These are phyloP conservation scores for Gobiocypris rarus DNA, from an alignment of 2,113 vertebrate genomes.

Conservation along the genomic window DNA sequence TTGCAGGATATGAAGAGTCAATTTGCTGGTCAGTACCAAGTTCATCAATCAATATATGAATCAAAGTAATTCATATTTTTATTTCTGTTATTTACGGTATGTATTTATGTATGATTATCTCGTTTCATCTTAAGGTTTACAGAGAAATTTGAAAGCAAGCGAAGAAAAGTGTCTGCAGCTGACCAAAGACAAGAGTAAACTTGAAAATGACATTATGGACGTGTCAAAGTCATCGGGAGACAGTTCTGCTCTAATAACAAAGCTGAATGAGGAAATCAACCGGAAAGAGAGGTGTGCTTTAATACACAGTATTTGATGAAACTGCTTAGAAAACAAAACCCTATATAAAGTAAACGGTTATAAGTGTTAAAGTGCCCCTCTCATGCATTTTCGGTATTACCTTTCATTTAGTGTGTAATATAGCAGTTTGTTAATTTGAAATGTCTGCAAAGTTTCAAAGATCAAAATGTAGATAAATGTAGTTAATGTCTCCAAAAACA, in stretches of 20 bases:
- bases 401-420: too few relatives aligned
- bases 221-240: slow-evolving; percentile 94
- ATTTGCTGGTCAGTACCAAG: slow-evolving; percentile 71
- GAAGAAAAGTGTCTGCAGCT: slow-evolving; percentile 86
- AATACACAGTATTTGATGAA: not conserved
- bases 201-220: slow-evolving; percentile 89
- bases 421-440: too few relatives aligned
- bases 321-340: not conserved
- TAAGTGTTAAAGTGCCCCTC: not conserved
- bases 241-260: slow-evolving; percentile 88
- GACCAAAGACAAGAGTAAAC: slow-evolving; percentile 84
- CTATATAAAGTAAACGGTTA: not conserved
- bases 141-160: slow-evolving; percentile 82
- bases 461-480: too few relatives aligned
- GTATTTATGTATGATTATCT: not conserved
- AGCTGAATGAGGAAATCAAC: slow-evolving; percentile 88
- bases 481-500: too few relatives aligned
- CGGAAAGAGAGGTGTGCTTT: slow-evolving; percentile 85
- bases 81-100: not conserved
- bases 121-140: slow-evolving; percentile 77
- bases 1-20: slow-evolving; percentile 81
- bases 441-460: too few relatives aligned
- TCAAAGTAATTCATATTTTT: not conserved
- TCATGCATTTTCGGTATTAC: too few relatives aligned
- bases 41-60: not conserved